Evolutionary conservation across 2,797 vertebrate genomes (phyloP), one percentile per base, ranked within the genome.

Genomic region (Diglossa cyanea): DNA sequence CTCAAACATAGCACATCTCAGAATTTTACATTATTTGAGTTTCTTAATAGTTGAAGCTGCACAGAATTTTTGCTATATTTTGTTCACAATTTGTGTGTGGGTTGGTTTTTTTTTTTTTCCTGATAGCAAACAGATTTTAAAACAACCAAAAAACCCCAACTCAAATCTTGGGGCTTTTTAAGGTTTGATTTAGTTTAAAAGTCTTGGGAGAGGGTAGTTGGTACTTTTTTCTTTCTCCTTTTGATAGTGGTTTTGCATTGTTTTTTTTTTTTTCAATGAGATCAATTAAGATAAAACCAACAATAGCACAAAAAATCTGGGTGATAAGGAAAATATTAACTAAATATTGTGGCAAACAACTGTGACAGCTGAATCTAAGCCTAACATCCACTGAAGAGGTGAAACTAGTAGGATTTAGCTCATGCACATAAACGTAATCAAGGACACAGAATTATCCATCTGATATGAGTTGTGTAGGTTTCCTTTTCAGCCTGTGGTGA

Each of bases 91-190:
- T 51, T 58, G 5, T 20, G 19, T 19, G 25, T 2, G 7, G 11
- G 6, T 50, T 26, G 2, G 21, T 60, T 51, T 31, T 51, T 19
- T 19, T 53, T 53, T 14, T 44, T 72, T 61, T 68, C 26, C 57
- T 42, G 57, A 74, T 6, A 65, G 24, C 8, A 54, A 67, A 9
- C 24, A 42, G 30, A 23, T 88, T 40, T 60, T 13, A 62, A 58
- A 31, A 37, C 40, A 54, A 48, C 4, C 2, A 31, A 74, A 47
- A 30, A 66, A 18, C 0, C 3, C 18, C 28, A 30, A 7, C 4
- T 7, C 17, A 70, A 50, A 24, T 13, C 48, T 42, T 0, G 0
- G 8, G 13, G 9, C 8, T 45, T 39, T 73, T 86, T 24, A 0
- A 55, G 14, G 12, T 40, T 78, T 72, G 12, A 58, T 54, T 79